Conservation (phyloP, 2,113 vertebrate genomes). For the Eudyptes chrysolophus region DNA sequence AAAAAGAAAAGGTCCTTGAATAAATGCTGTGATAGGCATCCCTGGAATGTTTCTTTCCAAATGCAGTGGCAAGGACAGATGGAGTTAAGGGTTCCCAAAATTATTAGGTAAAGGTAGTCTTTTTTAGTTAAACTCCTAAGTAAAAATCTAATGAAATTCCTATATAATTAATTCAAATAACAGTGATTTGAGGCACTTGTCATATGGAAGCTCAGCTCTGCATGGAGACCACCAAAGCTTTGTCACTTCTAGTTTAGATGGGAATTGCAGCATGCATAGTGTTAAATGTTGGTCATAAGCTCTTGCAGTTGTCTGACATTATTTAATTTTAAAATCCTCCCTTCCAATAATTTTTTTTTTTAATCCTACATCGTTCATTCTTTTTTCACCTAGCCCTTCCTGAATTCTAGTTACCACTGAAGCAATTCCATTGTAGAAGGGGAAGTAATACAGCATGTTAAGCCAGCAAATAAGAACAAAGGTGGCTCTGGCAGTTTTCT, state of each 20-base stretch:
- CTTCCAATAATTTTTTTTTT: neutral
- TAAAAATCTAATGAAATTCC: neutral
- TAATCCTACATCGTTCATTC: neutral
- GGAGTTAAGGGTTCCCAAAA: neutral
- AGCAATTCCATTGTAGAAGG: neutral
- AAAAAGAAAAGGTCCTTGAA: neutral
- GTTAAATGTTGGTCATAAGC: neutral
- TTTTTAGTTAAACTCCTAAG: neutral
- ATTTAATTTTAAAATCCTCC: neutral
- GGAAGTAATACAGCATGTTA: conserved; percentile 7
- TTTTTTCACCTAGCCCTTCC: neutral
- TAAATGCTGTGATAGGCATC: neutral
- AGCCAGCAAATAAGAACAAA: conserved; percentile 28
- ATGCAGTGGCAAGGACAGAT: neutral
- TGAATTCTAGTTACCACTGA: neutral
- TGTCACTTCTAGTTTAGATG: neutral
- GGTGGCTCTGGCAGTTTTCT: conserved; percentile 11
- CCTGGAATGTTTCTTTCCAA: neutral
- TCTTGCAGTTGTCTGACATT: neutral
- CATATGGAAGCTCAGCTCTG: neutral
- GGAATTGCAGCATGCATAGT: neutral
- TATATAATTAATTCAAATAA: neutral
- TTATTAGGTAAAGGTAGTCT: neutral
- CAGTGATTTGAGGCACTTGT: neutral
- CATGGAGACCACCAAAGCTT: neutral